Conservation (phyloP, 2,888 invertebrate genomes). For the Machimus rusticus region DNA sequence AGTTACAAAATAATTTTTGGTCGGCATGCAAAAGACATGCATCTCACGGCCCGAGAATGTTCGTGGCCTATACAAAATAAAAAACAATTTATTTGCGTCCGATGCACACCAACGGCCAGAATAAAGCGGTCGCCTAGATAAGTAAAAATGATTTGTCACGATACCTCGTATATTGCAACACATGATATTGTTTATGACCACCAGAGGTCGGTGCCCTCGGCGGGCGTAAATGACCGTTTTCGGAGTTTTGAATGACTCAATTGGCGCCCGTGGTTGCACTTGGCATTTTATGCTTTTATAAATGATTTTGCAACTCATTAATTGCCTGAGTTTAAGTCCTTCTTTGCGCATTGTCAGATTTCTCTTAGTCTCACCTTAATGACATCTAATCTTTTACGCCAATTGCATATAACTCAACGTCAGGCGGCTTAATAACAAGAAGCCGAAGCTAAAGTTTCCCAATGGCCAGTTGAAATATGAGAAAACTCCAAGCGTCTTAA, state of each 20-base stretch:
- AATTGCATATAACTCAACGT: constrained; percentile 22
- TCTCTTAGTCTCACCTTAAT: not conserved
- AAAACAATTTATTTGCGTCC: not conserved
- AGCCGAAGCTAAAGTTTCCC: not conserved
- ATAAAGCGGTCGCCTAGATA: not conserved
- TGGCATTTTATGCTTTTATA: not conserved
- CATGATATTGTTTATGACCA: constrained; percentile 14
- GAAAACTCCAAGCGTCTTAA: constrained; percentile 27
- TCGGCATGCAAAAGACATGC: not conserved
- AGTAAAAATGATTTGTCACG: constrained; percentile 25
- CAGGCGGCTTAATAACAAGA: constrained; percentile 18
- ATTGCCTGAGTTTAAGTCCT: not conserved
- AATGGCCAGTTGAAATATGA: constrained; percentile 4
- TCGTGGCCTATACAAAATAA: not conserved
- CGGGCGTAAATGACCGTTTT: not conserved
- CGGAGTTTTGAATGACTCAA: not conserved
- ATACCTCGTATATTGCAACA: not conserved
- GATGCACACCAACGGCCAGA: not conserved
- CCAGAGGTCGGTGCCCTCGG: not conserved
- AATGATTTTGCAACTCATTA: not conserved
- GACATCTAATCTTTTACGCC: constrained; percentile 8
- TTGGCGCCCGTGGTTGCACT: not conserved
- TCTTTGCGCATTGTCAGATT: not conserved
- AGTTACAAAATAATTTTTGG: constrained; percentile 25
- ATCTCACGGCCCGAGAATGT: not conserved